Evolutionary conservation across 2,888 invertebrate species (phyloP).

Genomic region (Troilus luridus): DNA sequence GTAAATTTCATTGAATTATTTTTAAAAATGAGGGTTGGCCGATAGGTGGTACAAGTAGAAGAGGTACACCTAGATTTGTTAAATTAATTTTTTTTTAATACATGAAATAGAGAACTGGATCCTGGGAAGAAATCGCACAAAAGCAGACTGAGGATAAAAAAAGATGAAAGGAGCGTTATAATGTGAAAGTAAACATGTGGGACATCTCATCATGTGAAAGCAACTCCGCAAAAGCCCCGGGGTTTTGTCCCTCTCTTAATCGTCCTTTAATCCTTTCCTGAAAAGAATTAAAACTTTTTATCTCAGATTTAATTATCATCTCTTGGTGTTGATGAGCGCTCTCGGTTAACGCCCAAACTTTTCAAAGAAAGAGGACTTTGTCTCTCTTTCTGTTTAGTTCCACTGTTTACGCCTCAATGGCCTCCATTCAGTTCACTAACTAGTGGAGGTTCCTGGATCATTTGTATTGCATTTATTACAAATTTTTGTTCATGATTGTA

Average conservation of each 20-base stretch:
- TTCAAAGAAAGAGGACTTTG: not conserved
- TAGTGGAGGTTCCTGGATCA: too few relatives aligned
- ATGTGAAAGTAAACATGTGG: not conserved
- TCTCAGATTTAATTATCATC: not conserved
- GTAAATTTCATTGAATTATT: too few relatives aligned
- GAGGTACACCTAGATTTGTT: too few relatives aligned
- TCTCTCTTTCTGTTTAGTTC: too few relatives aligned
- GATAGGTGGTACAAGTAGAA: too few relatives aligned
- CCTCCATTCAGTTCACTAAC: too few relatives aligned
- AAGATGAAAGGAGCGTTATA: not conserved
- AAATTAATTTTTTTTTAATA: not conserved
- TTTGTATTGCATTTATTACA: too few relatives aligned
- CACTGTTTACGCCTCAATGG: too few relatives aligned
- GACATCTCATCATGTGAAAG: not conserved
- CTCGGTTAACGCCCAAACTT: not conserved
- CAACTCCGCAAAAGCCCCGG: not conserved
- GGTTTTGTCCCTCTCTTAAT: not conserved
- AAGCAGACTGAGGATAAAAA: not conserved
- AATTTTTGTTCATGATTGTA: too few relatives aligned
- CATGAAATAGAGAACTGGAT: not conserved
- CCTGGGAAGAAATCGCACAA: not conserved
- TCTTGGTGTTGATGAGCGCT: not conserved
- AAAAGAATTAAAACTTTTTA: constrained; percentile 14
- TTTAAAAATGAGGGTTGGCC: too few relatives aligned
- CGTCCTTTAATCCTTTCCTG: not conserved